Conservation (phyloP, 2,888 invertebrate genomes). For the Melinaea marsaeus region DNA sequence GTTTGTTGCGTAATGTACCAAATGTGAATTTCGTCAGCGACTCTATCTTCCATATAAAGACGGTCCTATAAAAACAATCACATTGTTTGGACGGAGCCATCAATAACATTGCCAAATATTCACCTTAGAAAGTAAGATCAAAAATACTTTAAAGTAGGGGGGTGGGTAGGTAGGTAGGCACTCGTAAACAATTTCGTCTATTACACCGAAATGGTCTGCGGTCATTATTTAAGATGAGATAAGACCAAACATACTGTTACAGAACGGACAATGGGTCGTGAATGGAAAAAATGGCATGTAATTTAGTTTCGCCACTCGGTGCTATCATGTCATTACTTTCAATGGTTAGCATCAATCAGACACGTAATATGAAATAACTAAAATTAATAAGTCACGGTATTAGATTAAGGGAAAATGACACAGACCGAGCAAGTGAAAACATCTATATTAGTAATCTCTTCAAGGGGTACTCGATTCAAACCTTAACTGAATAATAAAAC, state of each 20-base stretch:
- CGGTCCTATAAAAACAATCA: slow-evolving; percentile 26
- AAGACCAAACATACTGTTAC: slow-evolving; percentile 46
- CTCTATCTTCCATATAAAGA: slow-evolving; percentile 2
- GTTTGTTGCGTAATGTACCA: slow-evolving; percentile 2
- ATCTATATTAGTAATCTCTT: neutral
- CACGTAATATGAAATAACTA: slow-evolving; percentile 39
- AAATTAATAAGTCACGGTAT: slow-evolving; percentile 42
- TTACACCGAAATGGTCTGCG: slow-evolving; percentile 44
- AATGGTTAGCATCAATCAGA: slow-evolving; percentile 30
- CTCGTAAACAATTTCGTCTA: slow-evolving; percentile 50
- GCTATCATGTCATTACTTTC: slow-evolving; percentile 40
- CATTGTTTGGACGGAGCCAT: slow-evolving; percentile 31
- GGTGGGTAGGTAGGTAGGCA: slow-evolving; percentile 16
- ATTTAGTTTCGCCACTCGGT: slow-evolving; percentile 41
- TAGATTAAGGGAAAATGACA: slow-evolving; percentile 18
- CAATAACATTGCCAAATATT: slow-evolving; percentile 38
- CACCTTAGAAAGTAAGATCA: slow-evolving; percentile 48
- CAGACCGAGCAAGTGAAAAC: slow-evolving; percentile 19
- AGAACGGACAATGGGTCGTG: slow-evolving; percentile 54
- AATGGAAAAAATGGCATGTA: slow-evolving; percentile 53
- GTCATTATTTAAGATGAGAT: slow-evolving; percentile 60
- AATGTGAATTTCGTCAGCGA: slow-evolving; percentile 5
- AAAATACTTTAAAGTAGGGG: slow-evolving; percentile 34
- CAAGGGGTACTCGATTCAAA: no score
- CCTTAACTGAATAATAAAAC: no score